Conservation (phyloP, 2,888 invertebrate genomes). For the Patella depressa region DNA sequence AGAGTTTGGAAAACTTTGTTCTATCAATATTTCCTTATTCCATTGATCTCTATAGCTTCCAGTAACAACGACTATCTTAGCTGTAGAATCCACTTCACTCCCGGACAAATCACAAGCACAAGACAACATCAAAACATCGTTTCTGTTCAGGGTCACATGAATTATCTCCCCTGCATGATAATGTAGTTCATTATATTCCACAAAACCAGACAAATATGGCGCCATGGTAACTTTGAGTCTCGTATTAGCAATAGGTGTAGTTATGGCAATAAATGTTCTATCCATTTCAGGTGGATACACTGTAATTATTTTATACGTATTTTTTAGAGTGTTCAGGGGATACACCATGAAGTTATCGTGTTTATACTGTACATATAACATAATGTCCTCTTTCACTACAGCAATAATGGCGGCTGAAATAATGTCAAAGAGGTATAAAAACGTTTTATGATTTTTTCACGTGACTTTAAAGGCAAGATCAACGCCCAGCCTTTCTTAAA, state of each 20-base stretch:
- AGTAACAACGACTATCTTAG: background rate
- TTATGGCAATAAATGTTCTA: background rate
- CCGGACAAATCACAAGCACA: background rate
- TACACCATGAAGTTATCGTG: constrained; percentile 7
- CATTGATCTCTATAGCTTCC: background rate
- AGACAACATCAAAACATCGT: background rate
- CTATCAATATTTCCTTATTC: background rate
- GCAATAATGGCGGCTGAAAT: background rate
- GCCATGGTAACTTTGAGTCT: background rate
- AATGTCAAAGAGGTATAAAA: too few relatives aligned
- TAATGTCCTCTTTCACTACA: background rate
- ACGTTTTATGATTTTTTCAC: too few relatives aligned
- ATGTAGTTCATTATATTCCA: background rate
- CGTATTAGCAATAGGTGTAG: background rate
- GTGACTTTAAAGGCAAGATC: too few relatives aligned
- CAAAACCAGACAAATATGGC: background rate
- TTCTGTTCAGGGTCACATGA: background rate
- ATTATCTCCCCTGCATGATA: background rate
- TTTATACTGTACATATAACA: background rate
- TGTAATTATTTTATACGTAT: background rate
- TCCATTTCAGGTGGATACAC: background rate
- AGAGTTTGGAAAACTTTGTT: background rate
- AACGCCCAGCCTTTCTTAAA: too few relatives aligned
- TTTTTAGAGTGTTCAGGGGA: background rate
- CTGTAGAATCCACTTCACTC: background rate